Evolutionary conservation across 1,140 invertebrate genomes (phyloP).

Genomic region (Ips typographus): DNA sequence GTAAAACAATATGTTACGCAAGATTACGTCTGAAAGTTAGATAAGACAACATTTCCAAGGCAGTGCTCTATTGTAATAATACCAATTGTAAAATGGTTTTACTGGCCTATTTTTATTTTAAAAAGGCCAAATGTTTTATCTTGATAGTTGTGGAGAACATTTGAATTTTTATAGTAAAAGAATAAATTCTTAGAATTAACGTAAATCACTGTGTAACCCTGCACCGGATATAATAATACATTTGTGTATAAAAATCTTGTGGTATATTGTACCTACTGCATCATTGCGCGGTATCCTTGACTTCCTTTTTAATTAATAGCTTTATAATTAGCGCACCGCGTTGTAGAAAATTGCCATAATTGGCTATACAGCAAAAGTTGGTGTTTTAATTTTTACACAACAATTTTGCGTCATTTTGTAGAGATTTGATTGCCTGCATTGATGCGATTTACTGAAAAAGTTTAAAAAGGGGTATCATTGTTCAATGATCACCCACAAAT

Average conservation of each 20-base stretch:
- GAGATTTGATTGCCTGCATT: no score
- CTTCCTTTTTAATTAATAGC: slow-evolving; percentile 20
- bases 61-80: slow-evolving; percentile 9
- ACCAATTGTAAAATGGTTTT: slow-evolving; percentile 4
- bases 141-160: no score
- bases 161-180: no score
- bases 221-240: background rate
- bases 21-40: slow-evolving; percentile 14
- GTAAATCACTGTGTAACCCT: no score
- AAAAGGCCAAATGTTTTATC: background rate
- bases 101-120: slow-evolving; percentile 12
- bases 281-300: slow-evolving; percentile 9
- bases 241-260: background rate
- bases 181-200: no score
- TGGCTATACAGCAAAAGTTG: background rate
- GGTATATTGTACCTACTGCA: background rate
- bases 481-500: background rate
- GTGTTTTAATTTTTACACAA: background rate
- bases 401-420: background rate
- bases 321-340: slow-evolving; percentile 13
- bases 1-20: slow-evolving; percentile 17
- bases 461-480: no score
- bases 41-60: slow-evolving; percentile 19
- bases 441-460: no score
- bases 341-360: slow-evolving; percentile 13